Evolutionary conservation across 64 coral and sea anemone species (phyloP).

Genomic region (Montipora foliosa): DNA sequence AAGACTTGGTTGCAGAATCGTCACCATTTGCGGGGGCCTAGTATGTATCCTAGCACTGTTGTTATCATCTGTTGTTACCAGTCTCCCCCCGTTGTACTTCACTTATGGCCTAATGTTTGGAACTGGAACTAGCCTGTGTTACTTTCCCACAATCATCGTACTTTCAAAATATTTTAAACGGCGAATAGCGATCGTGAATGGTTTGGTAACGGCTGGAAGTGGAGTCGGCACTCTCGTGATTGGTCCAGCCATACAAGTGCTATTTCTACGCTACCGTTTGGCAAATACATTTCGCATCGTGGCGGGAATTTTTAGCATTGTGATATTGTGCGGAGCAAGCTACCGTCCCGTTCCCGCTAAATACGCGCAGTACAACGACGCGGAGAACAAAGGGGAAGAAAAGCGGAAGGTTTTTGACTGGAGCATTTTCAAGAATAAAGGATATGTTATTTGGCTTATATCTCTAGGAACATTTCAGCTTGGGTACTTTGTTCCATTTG

Average conservation of each 20-base stretch:
- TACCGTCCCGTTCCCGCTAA: conserved; percentile 72
- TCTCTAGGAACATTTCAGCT: conserved; percentile 88
- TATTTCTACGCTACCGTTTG: conserved; percentile 59
- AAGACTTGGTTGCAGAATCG: conserved; percentile 86
- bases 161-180: conserved; percentile 95
- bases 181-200: conserved; percentile 90
- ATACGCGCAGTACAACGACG: conserved; percentile 19
- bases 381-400: not conserved
- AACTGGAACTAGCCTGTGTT: conserved; percentile 95
- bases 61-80: conserved; percentile 80
- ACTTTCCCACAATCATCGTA: conserved; percentile 91
- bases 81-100: conserved; percentile 80
- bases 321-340: conserved; percentile 73
- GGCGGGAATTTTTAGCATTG: conserved; percentile 62
- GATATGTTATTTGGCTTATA: conserved; percentile 81
- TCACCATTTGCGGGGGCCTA: conserved; percentile 79
- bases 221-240: conserved; percentile 88
- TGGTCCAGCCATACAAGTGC: conserved; percentile 68
- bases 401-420: conserved; percentile 80
- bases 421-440: conserved; percentile 95
- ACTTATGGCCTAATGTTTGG: conserved; percentile 97
- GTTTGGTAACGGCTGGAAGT: conserved; percentile 93
- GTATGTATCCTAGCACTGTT: conserved; percentile 87
- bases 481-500: conserved; percentile 97
- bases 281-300: conserved; percentile 69